These are phyloP conservation scores for Nezara viridula DNA, from an alignment of 2,888 invertebrate species.

Conservation along the genomic window DNA sequence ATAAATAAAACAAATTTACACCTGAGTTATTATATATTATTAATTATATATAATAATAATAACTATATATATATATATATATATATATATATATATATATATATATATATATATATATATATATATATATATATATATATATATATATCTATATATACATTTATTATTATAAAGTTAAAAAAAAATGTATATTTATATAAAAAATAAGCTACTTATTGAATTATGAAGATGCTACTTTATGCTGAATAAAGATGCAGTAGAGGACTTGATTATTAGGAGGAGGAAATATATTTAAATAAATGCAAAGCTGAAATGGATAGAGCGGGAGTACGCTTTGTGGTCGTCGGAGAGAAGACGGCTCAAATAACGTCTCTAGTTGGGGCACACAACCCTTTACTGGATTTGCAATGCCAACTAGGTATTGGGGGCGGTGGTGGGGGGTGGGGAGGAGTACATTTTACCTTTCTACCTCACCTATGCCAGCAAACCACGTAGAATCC, in stretches of 20 bases:
- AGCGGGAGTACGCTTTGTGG: background rate
- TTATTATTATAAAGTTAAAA: no score
- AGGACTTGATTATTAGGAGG: background rate
- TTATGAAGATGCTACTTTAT: background rate
- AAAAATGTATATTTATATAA: no score
- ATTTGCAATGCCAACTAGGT: conserved; percentile 49
- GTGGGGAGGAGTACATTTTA: background rate
- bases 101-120: no score
- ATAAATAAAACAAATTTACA: no score
- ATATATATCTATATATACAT: no score
- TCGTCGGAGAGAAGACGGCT: background rate
- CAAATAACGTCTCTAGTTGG: background rate
- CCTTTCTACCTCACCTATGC: background rate
- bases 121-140: no score
- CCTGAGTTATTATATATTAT: no score
- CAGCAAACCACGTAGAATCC: background rate
- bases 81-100: no score
- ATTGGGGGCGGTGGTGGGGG: background rate
- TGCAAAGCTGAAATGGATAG: conserved; percentile 46
- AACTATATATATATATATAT: no score
- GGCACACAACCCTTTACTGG: background rate
- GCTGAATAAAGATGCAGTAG: background rate
- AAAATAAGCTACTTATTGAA: background rate
- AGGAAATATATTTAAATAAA: conserved; percentile 35
- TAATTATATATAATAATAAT: no score